A percentile compares a stretch with the other conserved stretches of the same genome.
Evolutionary conservation across 2,888 invertebrate species (phyloP).

Genomic region (Fragum fragum): DNA sequence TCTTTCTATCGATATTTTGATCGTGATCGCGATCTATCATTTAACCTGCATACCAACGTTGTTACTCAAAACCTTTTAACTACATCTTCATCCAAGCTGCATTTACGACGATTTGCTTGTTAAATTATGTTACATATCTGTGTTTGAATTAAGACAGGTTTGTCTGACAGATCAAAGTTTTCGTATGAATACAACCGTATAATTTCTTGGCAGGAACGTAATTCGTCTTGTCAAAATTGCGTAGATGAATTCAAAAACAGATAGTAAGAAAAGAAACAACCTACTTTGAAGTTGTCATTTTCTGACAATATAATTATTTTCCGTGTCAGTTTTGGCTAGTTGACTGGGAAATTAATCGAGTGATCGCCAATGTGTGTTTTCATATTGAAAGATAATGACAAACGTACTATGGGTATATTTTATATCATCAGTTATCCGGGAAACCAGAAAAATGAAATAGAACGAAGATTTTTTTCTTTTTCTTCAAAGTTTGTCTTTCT

Average conservation of each 20-base stretch:
- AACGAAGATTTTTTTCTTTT: no score
- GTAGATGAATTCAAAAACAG: neutral
- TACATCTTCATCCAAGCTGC: no score
- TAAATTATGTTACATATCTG: no score
- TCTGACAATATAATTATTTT: slow-evolving; percentile 14
- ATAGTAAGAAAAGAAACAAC: neutral
- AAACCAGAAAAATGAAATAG: no score
- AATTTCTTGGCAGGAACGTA: neutral
- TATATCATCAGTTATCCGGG: no score
- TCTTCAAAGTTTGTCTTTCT: no score
- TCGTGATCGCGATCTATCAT: no score
- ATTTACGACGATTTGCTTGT: no score
- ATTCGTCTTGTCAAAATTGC: slow-evolving; percentile 4
- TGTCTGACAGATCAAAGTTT: neutral
- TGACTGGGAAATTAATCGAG: neutral
- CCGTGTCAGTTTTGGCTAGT: slow-evolving; percentile 9
- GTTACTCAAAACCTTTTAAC: no score
- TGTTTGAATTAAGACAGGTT: neutral
- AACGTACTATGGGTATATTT: no score
- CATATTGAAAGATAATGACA: neutral
- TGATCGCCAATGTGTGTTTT: neutral
- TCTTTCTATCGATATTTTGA: no score
- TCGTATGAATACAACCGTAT: neutral
- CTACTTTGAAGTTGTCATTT: slow-evolving; percentile 21
- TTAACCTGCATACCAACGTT: no score